Conservation (phyloP, 2,888 invertebrate species). For the Apodemia duryi region DNA sequence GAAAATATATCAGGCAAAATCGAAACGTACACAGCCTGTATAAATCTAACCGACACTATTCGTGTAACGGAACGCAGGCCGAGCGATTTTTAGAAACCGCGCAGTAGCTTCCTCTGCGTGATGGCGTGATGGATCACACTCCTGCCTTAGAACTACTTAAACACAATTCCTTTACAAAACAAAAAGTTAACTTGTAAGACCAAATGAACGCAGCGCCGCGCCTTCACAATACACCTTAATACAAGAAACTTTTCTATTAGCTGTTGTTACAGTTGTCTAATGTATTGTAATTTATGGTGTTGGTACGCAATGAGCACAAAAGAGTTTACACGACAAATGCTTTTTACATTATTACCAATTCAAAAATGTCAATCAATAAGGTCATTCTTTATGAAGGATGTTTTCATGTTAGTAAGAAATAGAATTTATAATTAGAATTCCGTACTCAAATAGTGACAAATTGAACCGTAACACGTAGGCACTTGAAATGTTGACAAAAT, state of each 20-base stretch:
- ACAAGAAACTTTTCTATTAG: slow-evolving; percentile 15
- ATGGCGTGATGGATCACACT: slow-evolving; percentile 55
- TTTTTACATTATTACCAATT: slow-evolving; percentile 4
- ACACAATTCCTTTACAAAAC: slow-evolving; percentile 35
- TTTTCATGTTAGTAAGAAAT: no score
- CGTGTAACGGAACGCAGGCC: slow-evolving; percentile 37
- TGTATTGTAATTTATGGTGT: slow-evolving; percentile 47
- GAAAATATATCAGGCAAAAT: no score
- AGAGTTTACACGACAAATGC: slow-evolving; percentile 13
- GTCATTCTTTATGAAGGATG: not conserved
- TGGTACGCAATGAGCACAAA: slow-evolving; percentile 36
- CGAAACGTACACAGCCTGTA: slow-evolving; percentile 29
- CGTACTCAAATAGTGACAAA: no score
- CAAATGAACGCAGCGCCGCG: slow-evolving; percentile 42
- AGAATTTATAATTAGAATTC: no score
- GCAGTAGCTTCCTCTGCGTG: slow-evolving; percentile 62
- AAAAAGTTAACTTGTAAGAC: slow-evolving; percentile 52
- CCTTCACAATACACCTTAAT: slow-evolving; percentile 24
- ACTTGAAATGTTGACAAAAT: no score
- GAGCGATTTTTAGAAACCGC: slow-evolving; percentile 44
- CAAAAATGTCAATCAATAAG: slow-evolving; percentile 8
- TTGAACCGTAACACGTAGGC: no score
- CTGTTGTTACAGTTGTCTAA: slow-evolving; percentile 41
- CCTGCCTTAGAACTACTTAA: slow-evolving; percentile 44
- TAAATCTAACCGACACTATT: slow-evolving; percentile 23